These are phyloP conservation scores for Pseudotriccus pelzelni DNA, from an alignment of 2,797 vertebrate species.

Conservation along the genomic window DNA sequence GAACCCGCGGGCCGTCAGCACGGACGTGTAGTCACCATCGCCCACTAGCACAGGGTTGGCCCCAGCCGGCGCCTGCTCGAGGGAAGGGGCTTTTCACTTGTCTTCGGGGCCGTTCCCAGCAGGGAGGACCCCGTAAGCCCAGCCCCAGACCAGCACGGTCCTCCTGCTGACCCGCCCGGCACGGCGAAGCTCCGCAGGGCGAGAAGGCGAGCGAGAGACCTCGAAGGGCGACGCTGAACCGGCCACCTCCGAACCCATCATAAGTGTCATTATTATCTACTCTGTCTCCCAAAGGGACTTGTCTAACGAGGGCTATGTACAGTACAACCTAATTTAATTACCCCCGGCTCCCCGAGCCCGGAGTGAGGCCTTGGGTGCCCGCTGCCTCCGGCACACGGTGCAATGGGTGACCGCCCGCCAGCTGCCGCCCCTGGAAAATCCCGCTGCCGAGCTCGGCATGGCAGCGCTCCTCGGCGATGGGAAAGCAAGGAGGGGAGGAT, in stretches of 20 bases:
- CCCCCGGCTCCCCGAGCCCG: neutral
- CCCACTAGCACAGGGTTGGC: neutral
- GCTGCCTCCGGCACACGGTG: neutral
- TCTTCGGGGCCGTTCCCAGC: neutral
- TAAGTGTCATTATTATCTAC: slow-evolving; percentile 57
- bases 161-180: neutral
- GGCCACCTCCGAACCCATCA: neutral
- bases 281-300: slow-evolving; percentile 29
- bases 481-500: neutral
- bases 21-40: slow-evolving; percentile 83
- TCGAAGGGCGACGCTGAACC: neutral
- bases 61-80: neutral
- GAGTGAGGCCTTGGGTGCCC: neutral
- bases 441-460: rapidly evolving
- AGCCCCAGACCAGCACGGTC: neutral
- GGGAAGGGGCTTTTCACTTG: slow-evolving; percentile 14
- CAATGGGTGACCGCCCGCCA: too few relatives aligned
- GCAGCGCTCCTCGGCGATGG: neutral
- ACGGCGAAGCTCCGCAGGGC: neutral
- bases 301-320: slow-evolving; percentile 64
- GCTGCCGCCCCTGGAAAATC: neutral
- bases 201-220: neutral
- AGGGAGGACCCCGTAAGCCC: neutral
- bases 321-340: slow-evolving; percentile 11
- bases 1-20: slow-evolving; percentile 90